Conservation (phyloP, 2,797 vertebrate genomes). For the Poecilia picta region DNA sequence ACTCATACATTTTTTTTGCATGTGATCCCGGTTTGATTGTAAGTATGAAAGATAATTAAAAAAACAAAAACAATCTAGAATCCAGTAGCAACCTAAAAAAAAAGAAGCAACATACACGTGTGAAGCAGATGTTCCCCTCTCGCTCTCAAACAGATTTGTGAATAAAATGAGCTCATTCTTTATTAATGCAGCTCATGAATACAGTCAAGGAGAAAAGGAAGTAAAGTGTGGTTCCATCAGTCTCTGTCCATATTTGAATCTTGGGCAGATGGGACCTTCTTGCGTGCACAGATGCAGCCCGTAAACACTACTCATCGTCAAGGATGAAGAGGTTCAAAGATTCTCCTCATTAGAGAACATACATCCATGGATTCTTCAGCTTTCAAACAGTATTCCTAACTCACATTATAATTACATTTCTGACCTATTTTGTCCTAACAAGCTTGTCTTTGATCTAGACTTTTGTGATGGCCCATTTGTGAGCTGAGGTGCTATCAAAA, state of each 20-base stretch:
- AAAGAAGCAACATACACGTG: too few relatives aligned
- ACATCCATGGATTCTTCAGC: slow-evolving; percentile 19
- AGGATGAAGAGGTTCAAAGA: slow-evolving; percentile 24
- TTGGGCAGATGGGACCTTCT: slow-evolving; percentile 16
- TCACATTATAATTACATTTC: slow-evolving; percentile 18
- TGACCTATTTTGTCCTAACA: slow-evolving; percentile 22
- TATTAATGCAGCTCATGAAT: slow-evolving; percentile 24
- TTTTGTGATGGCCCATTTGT: neutral
- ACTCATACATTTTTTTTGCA: neutral
- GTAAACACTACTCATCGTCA: slow-evolving; percentile 17
- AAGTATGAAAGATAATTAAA: too few relatives aligned
- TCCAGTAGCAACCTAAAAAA: too few relatives aligned
- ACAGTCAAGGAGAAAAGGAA: slow-evolving; percentile 20
- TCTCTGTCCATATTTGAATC: slow-evolving; percentile 31
- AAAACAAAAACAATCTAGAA: too few relatives aligned
- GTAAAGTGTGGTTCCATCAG: slow-evolving; percentile 20
- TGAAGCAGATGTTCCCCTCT: neutral
- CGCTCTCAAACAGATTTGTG: neutral
- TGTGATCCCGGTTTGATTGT: too few relatives aligned
- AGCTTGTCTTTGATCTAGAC: neutral
- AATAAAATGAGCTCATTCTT: slow-evolving; percentile 22
- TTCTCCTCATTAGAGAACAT: slow-evolving; percentile 7
- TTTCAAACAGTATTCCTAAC: slow-evolving; percentile 29
- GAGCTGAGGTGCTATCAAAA: neutral
- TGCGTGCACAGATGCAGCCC: slow-evolving; percentile 22